These are phyloP conservation scores for Rattus rattus DNA, from an alignment of 2,113 vertebrate species.

Conservation along the genomic window DNA sequence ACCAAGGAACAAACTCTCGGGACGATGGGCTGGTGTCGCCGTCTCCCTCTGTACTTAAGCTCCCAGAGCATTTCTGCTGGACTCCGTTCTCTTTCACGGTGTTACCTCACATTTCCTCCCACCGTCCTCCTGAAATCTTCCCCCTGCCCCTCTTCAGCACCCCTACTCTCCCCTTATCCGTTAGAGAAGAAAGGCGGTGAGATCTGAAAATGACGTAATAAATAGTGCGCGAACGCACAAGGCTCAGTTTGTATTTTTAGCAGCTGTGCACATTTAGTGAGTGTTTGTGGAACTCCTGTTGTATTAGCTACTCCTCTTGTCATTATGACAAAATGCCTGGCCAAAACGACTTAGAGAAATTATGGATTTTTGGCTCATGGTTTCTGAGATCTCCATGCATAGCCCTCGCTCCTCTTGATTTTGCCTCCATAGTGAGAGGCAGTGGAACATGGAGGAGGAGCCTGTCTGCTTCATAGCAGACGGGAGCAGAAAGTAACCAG, in stretches of 20 bases:
- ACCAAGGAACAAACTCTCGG: not conserved
- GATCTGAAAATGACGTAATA: not conserved
- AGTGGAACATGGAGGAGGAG: not conserved
- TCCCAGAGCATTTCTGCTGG: not conserved
- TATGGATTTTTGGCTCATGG: too few relatives aligned
- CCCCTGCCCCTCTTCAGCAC: not conserved
- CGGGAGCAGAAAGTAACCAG: not conserved
- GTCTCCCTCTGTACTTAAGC: not conserved
- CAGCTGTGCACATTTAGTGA: not conserved
- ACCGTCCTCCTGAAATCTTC: not conserved
- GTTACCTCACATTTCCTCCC: not conserved
- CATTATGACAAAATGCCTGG: too few relatives aligned
- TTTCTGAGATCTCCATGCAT: not conserved
- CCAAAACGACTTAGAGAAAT: too few relatives aligned
- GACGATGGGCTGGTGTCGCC: not conserved
- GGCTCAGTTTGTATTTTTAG: not conserved
- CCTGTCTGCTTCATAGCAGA: not conserved
- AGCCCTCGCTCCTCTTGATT: not conserved
- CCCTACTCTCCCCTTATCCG: not conserved
- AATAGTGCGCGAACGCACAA: not conserved
- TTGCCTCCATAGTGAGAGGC: not conserved
- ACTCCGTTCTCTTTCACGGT: not conserved
- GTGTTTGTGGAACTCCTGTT: not conserved
- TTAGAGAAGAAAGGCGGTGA: not conserved
- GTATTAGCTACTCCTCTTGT: not conserved